Evolutionary conservation across 1,140 invertebrate species (phyloP), one percentile per base, ranked within the genome.

Genomic region (Druon quercuslanigerum): DNA sequence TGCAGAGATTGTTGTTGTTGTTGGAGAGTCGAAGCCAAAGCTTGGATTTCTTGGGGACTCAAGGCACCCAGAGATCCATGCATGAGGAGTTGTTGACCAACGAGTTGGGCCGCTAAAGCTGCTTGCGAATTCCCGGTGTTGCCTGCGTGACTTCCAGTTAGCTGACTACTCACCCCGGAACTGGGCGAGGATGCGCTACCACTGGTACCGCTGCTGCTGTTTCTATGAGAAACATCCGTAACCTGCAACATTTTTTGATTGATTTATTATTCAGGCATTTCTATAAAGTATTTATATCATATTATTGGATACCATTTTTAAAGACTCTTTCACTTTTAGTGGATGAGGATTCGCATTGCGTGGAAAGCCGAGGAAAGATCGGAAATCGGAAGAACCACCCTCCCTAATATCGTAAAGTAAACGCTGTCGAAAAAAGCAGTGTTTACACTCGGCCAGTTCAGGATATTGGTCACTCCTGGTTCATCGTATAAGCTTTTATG

Each of bases 1-100:
- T 94, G 93, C 8, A 95, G 82, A 52, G 91, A 92, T 57, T 94
- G 93, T 40, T 94, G 92, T 76, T 95, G 94, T 76, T 95, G 94
- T 71, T 95, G 92, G 11, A 95, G 90, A 33, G 92, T 93, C 51
- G 94, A 93, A 20, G 95, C 94, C 8, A 96, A 84, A 11, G 93
- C 93, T 79, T 94, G 93, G 13, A 95, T 91, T 72, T 95, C 94
- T 79, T 94, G 93, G 2, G 92, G 89, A 50, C 93, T 92, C 12
- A 95, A 88, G 3, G 87, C 84, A 8, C 91, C 88, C 1, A 93
- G 82, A 12, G 90, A 89, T 6, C 90, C 90, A 19, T 93, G 89
- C 86, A 93, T 93, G 83, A 94, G 91, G 74, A 94, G 86, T 86
- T 94, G 91, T 66, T 94, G 94, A 33, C 94, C 92, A n/a, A 94